Conservation (phyloP, 2,888 invertebrate species). For the Trachelus stipa region DNA sequence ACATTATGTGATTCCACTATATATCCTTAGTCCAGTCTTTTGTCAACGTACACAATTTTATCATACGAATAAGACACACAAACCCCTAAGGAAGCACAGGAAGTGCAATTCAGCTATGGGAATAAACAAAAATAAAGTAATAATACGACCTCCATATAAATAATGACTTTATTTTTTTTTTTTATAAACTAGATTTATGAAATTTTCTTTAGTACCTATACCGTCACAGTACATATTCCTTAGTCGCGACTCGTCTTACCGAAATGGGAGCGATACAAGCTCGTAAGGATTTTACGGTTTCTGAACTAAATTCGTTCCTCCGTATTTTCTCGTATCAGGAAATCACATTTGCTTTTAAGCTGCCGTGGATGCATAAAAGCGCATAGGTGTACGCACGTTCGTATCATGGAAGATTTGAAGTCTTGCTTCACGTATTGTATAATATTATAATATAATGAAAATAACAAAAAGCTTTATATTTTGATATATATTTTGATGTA, state of each 20-base stretch:
- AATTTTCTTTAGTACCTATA: neutral
- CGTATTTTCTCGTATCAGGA: neutral
- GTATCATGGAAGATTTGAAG: neutral
- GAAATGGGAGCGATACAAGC: neutral
- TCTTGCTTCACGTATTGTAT: neutral
- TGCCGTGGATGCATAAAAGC: neutral
- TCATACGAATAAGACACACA: neutral
- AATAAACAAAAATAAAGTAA: neutral
- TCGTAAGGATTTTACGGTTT: neutral
- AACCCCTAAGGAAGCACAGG: neutral
- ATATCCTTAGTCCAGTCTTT: neutral
- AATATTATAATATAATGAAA: too few species aligned
- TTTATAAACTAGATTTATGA: neutral
- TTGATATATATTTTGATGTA: too few species aligned
- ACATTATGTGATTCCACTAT: neutral
- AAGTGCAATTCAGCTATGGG: neutral
- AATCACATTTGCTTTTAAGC: neutral
- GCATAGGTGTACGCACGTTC: neutral
- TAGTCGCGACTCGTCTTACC: neutral
- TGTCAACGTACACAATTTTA: neutral
- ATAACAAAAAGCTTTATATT: too few species aligned
- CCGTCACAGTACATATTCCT: neutral
- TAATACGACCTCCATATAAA: neutral
- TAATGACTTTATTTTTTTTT: neutral
- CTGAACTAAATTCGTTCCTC: neutral